Percentiles rank a stretch among this genome's conserved stretches.
Evolutionary conservation across 2,888 invertebrate species (phyloP).

Genomic region (Drosophila austrosaltans): DNA sequence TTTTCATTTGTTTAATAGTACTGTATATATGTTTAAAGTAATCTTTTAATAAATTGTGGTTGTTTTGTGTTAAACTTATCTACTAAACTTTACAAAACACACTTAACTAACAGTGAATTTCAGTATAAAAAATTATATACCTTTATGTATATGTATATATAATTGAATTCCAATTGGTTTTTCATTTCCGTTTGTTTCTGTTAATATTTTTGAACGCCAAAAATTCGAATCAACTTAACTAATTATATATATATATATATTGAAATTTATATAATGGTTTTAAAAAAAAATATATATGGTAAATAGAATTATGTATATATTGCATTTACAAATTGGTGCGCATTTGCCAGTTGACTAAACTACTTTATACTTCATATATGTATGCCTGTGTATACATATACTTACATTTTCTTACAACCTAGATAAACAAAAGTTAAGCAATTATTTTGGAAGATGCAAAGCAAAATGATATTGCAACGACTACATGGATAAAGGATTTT

Average conservation of each 20-base stretch:
- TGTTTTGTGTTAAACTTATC: conserved; percentile 70
- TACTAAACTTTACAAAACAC: conserved; percentile 73
- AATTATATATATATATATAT: background rate
- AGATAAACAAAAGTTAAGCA: conserved; percentile 45
- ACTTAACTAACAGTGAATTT: conserved; percentile 59
- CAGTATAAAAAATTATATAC: conserved; percentile 42
- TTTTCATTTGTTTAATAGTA: conserved; percentile 22
- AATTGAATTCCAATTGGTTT: conserved; percentile 25
- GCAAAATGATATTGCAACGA: conserved; percentile 28
- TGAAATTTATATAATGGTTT: background rate
- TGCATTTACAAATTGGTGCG: conserved; percentile 72
- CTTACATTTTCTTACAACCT: conserved; percentile 29
- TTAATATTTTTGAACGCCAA: conserved; percentile 30
- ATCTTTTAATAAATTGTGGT: conserved; percentile 14
- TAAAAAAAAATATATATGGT: conserved; percentile 2
- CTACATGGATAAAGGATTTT: conserved; percentile 4
- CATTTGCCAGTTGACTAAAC: conserved; percentile 37
- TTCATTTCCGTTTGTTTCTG: conserved; percentile 13
- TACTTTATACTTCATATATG: conserved; percentile 39
- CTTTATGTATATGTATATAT: conserved; percentile 38
- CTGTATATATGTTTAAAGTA: conserved; percentile 11
- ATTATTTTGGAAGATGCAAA: conserved; percentile 51
- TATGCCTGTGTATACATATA: conserved; percentile 18
- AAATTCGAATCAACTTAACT: conserved; percentile 45
- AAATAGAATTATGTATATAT: conserved; percentile 66